Conservation (phyloP, 2,888 invertebrate genomes). For the Mellilla xanthometata region DNA sequence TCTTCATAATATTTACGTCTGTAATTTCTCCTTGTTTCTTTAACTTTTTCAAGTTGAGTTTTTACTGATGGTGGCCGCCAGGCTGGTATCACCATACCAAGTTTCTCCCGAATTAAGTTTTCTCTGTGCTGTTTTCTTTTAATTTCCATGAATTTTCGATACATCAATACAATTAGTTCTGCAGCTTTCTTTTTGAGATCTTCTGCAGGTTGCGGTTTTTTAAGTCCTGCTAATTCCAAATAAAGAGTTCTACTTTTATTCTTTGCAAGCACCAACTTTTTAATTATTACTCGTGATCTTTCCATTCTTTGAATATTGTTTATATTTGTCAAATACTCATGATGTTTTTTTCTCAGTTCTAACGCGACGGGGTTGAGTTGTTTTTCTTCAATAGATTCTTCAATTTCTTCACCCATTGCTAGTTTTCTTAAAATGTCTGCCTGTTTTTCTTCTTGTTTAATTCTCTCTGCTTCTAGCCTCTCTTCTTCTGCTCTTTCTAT, state of each 20-base stretch:
- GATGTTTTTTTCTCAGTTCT: conserved; percentile 44
- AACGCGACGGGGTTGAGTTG: conserved; percentile 51
- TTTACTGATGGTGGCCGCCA: conserved; percentile 69
- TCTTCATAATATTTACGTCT: conserved; percentile 68
- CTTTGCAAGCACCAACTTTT: conserved; percentile 43
- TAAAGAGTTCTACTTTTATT: conserved; percentile 61
- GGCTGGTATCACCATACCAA: conserved; percentile 83
- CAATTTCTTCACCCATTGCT: conserved; percentile 53
- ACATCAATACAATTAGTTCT: conserved; percentile 51
- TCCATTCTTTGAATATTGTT: conserved; percentile 71
- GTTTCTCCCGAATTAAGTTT: conserved; percentile 62
- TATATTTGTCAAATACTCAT: conserved; percentile 54
- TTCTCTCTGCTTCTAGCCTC: conserved; percentile 50
- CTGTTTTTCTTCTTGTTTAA: conserved; percentile 50
- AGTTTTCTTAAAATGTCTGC: conserved; percentile 51
- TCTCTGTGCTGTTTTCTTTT: conserved; percentile 64
- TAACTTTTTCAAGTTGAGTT: conserved; percentile 67
- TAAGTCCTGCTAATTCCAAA: conserved; percentile 64
- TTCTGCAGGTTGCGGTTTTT: conserved; percentile 51
- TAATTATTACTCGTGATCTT: conserved; percentile 47
- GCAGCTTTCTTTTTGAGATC: conserved; percentile 49
- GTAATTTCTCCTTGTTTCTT: conserved; percentile 69
- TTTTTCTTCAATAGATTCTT: conserved; percentile 39
- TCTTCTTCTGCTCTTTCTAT: conserved; percentile 53
- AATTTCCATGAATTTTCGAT: conserved; percentile 68